Percentiles rank a stretch among this genome's conserved stretches.
These are phyloP conservation scores for Erithacus rubecula DNA, from an alignment of 2,797 vertebrate genomes.

Conservation along the genomic window DNA sequence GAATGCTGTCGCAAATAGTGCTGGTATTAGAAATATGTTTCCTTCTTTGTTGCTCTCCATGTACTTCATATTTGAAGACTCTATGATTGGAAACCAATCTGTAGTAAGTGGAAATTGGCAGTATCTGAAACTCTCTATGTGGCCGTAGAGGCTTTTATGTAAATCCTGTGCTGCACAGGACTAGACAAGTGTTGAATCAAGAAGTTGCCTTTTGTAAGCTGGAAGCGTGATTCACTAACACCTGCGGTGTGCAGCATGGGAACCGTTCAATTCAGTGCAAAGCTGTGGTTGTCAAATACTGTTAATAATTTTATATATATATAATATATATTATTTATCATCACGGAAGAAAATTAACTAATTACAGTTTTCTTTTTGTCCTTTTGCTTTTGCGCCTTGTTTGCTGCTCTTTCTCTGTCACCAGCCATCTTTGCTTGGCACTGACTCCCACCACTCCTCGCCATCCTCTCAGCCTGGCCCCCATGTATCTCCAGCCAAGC, in stretches of 20 bases:
- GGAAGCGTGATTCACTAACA: neutral
- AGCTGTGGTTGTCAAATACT: constrained; percentile 61
- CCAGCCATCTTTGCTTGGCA: constrained; percentile 81
- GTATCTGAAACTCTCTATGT: neutral
- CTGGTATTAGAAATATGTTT: neutral
- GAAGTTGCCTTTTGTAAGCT: constrained; percentile 1
- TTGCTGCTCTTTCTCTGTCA: constrained; percentile 71
- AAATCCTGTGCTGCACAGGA: neutral
- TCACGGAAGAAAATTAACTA: constrained; percentile 83
- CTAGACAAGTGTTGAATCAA: neutral
- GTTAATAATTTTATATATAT: constrained; percentile 60
- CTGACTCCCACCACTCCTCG: constrained; percentile 78
- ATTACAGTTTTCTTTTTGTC: constrained; percentile 91
- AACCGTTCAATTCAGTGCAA: constrained; percentile 17
- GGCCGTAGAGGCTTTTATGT: neutral
- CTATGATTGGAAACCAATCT: neutral
- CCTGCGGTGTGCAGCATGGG: neutral
- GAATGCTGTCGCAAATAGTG: neutral
- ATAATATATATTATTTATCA: constrained; percentile 35
- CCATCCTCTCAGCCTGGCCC: constrained; percentile 80
- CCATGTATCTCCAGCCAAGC: constrained; percentile 80
- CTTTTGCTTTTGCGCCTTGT: constrained; percentile 82
- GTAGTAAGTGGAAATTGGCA: neutral
- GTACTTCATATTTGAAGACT: neutral
- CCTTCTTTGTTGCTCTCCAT: neutral